A percentile compares a stretch with the other conserved stretches of the same genome.
These are phyloP conservation scores for Denticeps clupeoides DNA, from an alignment of 2,797 vertebrate genomes.

Conservation along the genomic window DNA sequence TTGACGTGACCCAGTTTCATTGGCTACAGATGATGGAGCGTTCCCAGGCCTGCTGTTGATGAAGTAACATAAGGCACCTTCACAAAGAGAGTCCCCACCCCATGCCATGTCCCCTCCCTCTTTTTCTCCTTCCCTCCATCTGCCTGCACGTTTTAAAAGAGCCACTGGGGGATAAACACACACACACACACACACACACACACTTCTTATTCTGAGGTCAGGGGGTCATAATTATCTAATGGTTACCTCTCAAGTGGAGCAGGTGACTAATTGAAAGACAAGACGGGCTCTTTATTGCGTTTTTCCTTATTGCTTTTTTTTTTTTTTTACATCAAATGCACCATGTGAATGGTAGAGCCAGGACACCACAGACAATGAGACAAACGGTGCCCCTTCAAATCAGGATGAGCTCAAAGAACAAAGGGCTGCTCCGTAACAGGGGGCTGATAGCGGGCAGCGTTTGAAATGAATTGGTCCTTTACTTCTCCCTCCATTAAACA, in stretches of 20 bases:
- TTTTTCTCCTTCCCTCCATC: slow-evolving; percentile 22
- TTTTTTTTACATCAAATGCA: neutral
- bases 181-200: neutral
- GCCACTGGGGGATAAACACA: slow-evolving; percentile 9
- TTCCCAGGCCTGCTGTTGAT: neutral
- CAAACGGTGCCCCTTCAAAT: neutral
- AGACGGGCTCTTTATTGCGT: slow-evolving; percentile 11
- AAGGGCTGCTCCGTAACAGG: too few species aligned
- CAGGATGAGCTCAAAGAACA: neutral
- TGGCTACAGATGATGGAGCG: neutral
- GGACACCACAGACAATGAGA: neutral
- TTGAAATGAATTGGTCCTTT: too few species aligned
- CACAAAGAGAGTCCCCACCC: slow-evolving; percentile 15
- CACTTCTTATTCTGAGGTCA: slow-evolving; percentile 12
- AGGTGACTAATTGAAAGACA: slow-evolving; percentile 10
- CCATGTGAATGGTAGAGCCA: neutral
- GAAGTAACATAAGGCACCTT: slow-evolving; percentile 16
- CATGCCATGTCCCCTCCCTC: neutral
- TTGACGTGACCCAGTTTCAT: slow-evolving; percentile 9
- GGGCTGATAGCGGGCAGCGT: too few species aligned
- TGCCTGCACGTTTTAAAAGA: slow-evolving; percentile 24
- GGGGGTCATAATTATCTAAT: slow-evolving; percentile 36
- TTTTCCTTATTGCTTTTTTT: neutral
- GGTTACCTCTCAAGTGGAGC: slow-evolving; percentile 11
- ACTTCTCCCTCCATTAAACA: too few species aligned